Conservation (phyloP, 2,113 vertebrate genomes). For the Sceloporus undulatus region DNA sequence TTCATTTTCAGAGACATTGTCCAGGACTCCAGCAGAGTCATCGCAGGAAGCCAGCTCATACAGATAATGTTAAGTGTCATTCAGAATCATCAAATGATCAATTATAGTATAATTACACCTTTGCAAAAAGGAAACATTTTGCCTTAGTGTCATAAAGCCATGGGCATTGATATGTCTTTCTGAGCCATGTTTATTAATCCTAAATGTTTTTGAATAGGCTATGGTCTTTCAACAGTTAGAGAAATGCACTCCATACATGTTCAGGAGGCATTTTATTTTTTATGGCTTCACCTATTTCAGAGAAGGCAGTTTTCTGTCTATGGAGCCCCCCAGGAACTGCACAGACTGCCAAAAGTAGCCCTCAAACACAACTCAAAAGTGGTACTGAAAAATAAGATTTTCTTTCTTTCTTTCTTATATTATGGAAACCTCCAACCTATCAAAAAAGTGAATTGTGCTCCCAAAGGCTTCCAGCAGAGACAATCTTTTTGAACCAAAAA, state of each 20-base stretch:
- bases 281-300: neutral
- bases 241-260: neutral
- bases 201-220: neutral
- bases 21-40: neutral
- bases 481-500: no score
- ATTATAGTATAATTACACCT: neutral
- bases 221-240: neutral
- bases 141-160: neutral
- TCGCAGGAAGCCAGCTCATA: neutral
- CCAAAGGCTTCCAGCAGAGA: neutral
- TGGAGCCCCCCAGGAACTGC: no score
- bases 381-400: no score
- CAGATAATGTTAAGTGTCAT: neutral
- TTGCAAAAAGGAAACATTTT: neutral
- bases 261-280: neutral
- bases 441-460: no score
- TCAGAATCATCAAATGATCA: neutral
- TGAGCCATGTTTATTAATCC: neutral
- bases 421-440: no score
- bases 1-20: neutral
- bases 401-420: neutral
- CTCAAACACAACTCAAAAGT: no score
- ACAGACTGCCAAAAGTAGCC: neutral
- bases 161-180: neutral
- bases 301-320: no score